Evolutionary conservation across 2,888 invertebrate genomes (phyloP), one percentile per base, ranked within the genome.

Genomic region (Andrena bucephala): DNA sequence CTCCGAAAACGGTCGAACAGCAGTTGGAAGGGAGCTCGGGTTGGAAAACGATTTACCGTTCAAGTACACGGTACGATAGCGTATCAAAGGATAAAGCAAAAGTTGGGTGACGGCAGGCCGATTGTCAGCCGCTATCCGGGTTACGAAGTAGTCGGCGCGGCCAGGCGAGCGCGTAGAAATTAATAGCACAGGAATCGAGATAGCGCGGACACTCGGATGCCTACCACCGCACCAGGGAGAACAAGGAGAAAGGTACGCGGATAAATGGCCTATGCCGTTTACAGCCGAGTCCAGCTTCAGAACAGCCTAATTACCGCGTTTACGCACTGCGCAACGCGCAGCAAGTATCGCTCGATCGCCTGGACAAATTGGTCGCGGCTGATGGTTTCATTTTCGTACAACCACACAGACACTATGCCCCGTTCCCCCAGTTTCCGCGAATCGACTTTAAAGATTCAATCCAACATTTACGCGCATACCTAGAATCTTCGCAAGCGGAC

Each of bases 211-310:
- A 83, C 73, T 59, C 59, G 77, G 78, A 83, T 65, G 71, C 66
- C 72, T 84, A 66, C 71, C 67, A 77, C 62, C 68, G 20, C 24
- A 13, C 27, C 76, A 48, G 42, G 74, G 68, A 57, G 72, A 72
- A 83, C 85, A 85, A 83, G 83, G 86, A 86, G 86, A 86, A 85
- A 86, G 86, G 85, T 84, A 78, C 76, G 77, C 81, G 81, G 77
- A 85, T 85, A 85, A 86, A 86, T 85, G 81, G 86, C 70, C 81
- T 71, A 67, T 74, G 81, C 86, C 78, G 84, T 81, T 85, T 80
- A 82, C 81, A 71, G 76, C 59, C 69, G 69, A 67, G 80, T 29
- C 79, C 57, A 59, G 77, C 67, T 59, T 68, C 71, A 48, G 82
- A 77, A 68, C 83, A 77, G 83, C 83, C 83, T 83, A 85, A 86